A percentile compares a stretch with the other conserved stretches of the same genome.
These are phyloP conservation scores for Lottia gigantea DNA, from an alignment of 2,888 invertebrate species.

Conservation along the genomic window DNA sequence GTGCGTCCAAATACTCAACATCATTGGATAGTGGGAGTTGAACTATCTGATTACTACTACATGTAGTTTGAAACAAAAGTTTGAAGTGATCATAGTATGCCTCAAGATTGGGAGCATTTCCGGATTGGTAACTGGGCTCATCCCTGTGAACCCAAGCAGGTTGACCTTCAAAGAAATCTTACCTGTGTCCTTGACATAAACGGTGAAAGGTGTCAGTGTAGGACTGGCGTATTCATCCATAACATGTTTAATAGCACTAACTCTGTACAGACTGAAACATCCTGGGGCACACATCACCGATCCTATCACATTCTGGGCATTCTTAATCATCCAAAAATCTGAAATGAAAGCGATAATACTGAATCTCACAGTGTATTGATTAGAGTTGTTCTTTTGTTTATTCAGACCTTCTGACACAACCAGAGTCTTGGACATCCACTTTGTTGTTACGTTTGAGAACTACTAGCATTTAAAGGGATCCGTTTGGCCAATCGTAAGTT, in stretches of 20 bases:
- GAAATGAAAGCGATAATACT: neutral
- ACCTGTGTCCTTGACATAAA: conserved; percentile 54
- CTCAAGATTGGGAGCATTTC: too few relatives aligned
- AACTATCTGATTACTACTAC: too few relatives aligned
- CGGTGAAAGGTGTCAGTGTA: conserved; percentile 39
- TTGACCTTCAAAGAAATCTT: neutral
- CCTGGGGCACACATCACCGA: conserved; percentile 54
- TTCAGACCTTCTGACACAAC: neutral
- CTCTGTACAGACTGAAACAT: conserved; percentile 51
- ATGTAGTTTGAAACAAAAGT: too few relatives aligned
- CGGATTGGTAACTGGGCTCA: too few relatives aligned
- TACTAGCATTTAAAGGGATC: too few relatives aligned
- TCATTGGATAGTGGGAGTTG: too few relatives aligned
- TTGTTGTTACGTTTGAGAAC: neutral
- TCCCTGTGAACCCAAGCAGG: too few relatives aligned
- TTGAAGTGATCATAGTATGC: too few relatives aligned
- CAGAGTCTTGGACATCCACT: neutral
- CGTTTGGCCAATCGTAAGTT: neutral
- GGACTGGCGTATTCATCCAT: conserved; percentile 47
- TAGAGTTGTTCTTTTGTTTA: too few relatives aligned
- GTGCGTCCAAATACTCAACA: too few relatives aligned
- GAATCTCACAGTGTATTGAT: neutral
- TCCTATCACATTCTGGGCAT: conserved; percentile 53
- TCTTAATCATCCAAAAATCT: conserved; percentile 58
- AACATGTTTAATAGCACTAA: conserved; percentile 41